These are phyloP conservation scores for Caretta caretta DNA, from an alignment of 2,113 vertebrate genomes.

Conservation along the genomic window DNA sequence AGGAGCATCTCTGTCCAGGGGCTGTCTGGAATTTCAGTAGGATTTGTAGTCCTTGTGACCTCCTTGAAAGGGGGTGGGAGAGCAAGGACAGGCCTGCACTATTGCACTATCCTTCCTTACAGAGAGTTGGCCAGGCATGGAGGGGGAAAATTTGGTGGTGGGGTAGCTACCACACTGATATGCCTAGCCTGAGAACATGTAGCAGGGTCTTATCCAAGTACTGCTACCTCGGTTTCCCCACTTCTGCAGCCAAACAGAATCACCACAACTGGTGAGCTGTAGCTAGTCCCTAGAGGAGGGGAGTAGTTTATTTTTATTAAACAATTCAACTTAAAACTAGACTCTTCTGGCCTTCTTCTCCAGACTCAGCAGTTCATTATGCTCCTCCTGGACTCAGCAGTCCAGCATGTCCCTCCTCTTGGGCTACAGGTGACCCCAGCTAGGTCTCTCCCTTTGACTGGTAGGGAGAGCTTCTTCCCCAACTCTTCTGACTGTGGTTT, in stretches of 20 bases:
- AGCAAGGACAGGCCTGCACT: background rate
- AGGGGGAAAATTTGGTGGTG: background rate
- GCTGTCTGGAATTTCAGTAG: background rate
- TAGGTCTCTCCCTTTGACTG: background rate
- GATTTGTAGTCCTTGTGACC: background rate
- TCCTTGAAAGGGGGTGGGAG: background rate
- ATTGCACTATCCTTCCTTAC: background rate
- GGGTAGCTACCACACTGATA: background rate
- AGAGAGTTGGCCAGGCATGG: background rate
- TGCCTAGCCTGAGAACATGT: background rate
- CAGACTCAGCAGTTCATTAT: background rate
- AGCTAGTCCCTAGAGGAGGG: background rate
- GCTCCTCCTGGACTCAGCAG: background rate
- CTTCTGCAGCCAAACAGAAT: background rate
- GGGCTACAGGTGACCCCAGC: too few relatives aligned
- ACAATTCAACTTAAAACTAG: background rate
- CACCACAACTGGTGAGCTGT: background rate
- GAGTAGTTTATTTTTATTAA: background rate
- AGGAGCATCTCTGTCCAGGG: background rate
- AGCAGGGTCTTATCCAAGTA: background rate
- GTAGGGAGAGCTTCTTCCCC: background rate
- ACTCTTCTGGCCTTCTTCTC: background rate
- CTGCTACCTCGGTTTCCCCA: background rate
- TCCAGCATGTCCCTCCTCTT: background rate
- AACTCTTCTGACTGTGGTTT: background rate